A percentile compares a stretch with the other conserved stretches of the same genome.
phyloP scores from a whole-genome alignment of 1,140 invertebrate species.

The Mactra quadrangularis region DNA sequence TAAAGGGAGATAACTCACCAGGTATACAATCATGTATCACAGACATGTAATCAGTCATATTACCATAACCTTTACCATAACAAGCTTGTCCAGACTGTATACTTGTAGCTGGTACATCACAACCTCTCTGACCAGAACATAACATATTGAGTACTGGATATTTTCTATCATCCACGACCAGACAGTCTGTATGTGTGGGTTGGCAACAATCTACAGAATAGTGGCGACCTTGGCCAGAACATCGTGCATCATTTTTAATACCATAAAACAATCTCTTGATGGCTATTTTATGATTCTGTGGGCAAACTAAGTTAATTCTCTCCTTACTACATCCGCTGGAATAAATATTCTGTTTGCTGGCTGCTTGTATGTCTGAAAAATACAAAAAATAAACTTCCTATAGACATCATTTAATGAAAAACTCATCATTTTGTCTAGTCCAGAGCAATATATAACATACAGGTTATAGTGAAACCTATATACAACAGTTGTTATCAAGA shows the following conservation, averaged over 20 bases:
- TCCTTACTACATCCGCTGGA: conserved; percentile 70
- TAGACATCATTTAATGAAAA: no score
- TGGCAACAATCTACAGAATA: conserved; percentile 66
- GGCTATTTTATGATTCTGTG: conserved; percentile 66
- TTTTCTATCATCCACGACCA: conserved; percentile 67
- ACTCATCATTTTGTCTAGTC: no score
- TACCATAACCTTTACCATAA: conserved; percentile 9
- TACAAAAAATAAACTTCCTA: no score
- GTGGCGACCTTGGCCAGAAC: conserved; percentile 37
- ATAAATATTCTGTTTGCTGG: conserved; percentile 67
- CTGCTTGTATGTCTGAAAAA: conserved; percentile 5
- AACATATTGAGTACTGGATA: conserved; percentile 70
- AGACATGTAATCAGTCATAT: conserved; percentile 69
- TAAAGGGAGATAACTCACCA: no score
- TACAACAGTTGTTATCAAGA: no score
- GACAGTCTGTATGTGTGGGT: conserved; percentile 66
- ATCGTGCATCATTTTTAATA: conserved; percentile 64
- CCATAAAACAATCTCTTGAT: conserved; percentile 75
- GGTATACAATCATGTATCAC: conserved; percentile 74
- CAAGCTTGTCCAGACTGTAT: conserved; percentile 51
- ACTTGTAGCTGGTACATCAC: conserved; percentile 65
- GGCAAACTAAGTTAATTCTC: conserved; percentile 65
- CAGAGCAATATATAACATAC: no score
- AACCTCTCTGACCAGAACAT: conserved; percentile 70
- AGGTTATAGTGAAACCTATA: no score